Base-by-base conservation (phyloP, 2,797 vertebrate genomes). In the Catamblyrhynchus diadema region DNA sequence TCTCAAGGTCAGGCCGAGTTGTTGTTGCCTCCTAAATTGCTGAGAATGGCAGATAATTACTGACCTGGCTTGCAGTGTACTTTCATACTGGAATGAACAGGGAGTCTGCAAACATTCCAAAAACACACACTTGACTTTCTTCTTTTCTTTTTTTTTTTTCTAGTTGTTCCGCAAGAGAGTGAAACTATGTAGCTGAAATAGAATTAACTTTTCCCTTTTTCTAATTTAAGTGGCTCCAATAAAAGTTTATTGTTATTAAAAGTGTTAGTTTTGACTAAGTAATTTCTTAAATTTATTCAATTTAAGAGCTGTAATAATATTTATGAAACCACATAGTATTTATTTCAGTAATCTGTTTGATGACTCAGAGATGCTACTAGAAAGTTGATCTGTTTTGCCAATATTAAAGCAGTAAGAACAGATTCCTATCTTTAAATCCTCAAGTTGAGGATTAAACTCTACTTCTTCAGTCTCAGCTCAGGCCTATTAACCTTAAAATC, bases 1-100 rank as follows among this genome's bases (percentile, higher is more conserved):
- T 60, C 98, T 99, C 90, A 99, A 99, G 98, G 99, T 99, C 97
- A 45, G 95, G 71, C 90, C 39, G 77, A 95, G 71, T 71, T 15
- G 1, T 56, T 66, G 35, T 79, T 94, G 64, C 60, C 27, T 78
- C 53, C 30, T 81, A 57, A 81, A 28, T 61, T 88, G 64, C 28
- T 91, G 64, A 77, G 69, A 93, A 75, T 82, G 60, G 23, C 72
- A 69, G 73, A 92, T 69, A 72, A 61, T 79, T 73, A 62, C 33
- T 75, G 75, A 75, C 33, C 33, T 81, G 66, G 2, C 39, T 88
- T 84, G 60, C 28, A 56, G 41, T 69, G 25, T 45, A 18, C 81
- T 90, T 91, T 82, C 16, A 18, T 44, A 41, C 69, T 88, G 48
- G 20, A 59, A 53, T 65, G 48, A 84, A 24, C 39, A 41, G 18